These are phyloP conservation scores for Drosophila macrothrix DNA, from an alignment of 2,888 invertebrate species.

Conservation along the genomic window DNA sequence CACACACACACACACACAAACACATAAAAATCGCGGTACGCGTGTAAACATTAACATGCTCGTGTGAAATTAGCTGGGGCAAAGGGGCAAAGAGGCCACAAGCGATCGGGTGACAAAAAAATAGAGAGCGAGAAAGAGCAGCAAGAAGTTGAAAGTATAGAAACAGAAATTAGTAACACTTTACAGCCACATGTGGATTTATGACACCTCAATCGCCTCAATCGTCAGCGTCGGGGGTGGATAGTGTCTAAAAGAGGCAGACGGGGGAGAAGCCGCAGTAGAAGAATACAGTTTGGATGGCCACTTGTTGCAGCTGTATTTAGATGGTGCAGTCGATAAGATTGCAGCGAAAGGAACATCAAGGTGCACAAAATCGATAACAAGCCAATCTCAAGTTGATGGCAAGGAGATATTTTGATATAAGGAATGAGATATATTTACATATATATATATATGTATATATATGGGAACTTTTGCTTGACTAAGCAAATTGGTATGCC, in stretches of 20 bases:
- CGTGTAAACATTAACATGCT: constrained; percentile 81
- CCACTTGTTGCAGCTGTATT: constrained; percentile 77
- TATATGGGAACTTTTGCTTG: not conserved
- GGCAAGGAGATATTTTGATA: not conserved
- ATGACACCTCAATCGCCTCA: constrained; percentile 56
- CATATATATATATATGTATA: not conserved
- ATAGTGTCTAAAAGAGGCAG: not conserved
- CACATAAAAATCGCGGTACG: constrained; percentile 78
- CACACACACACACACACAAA: constrained; percentile 26
- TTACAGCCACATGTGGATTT: constrained; percentile 81
- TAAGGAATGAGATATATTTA: not conserved
- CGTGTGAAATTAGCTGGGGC: constrained; percentile 72
- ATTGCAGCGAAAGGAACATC: constrained; percentile 15
- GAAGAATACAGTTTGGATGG: not conserved
- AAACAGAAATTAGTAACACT: constrained; percentile 72
- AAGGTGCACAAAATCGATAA: constrained; percentile 15
- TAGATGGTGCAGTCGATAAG: constrained; percentile 29
- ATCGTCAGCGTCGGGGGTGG: constrained; percentile 8
- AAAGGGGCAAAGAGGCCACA: constrained; percentile 22
- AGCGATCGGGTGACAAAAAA: constrained; percentile 36
- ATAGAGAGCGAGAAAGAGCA: not conserved
- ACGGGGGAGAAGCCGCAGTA: not conserved
- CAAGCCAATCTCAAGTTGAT: not conserved
- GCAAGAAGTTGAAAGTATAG: constrained; percentile 18
- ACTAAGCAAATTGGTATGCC: not conserved